These are phyloP conservation scores for Drosophila macrothrix DNA, from an alignment of 2,888 invertebrate genomes.

Conservation along the genomic window DNA sequence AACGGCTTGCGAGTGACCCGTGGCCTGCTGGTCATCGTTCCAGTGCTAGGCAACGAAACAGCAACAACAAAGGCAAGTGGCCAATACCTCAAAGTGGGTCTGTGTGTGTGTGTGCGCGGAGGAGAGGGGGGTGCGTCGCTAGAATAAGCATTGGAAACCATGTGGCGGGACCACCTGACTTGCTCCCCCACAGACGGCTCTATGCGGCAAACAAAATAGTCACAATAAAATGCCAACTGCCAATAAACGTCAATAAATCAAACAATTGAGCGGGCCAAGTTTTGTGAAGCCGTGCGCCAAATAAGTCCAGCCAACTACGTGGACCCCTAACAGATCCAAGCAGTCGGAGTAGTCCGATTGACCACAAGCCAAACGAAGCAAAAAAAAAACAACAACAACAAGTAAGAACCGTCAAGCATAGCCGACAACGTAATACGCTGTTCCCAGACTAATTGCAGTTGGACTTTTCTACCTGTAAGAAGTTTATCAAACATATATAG, in stretches of 20 bases:
- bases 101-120: not conserved
- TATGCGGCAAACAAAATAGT: conserved; percentile 49
- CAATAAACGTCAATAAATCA: conserved; percentile 79
- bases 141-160: conserved; percentile 19
- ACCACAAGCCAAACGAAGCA: conserved; percentile 2
- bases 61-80: conserved; percentile 16
- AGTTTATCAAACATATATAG: no score
- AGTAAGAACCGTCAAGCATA: not conserved
- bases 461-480: not conserved
- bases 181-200: not conserved
- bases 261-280: conserved; percentile 76
- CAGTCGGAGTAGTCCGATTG: conserved; percentile 16
- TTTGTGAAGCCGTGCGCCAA: conserved; percentile 68
- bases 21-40: conserved; percentile 24
- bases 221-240: conserved; percentile 81
- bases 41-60: conserved; percentile 19
- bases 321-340: conserved; percentile 30
- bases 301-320: conserved; percentile 60
- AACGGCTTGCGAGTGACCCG: conserved; percentile 46
- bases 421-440: not conserved
- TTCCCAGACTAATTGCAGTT: no score
- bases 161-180: conserved; percentile 42
- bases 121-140: not conserved
- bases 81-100: not conserved
- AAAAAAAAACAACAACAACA: not conserved